phyloP scores from a whole-genome alignment of 1,140 invertebrate genomes.

The Elymnias hypermnestra region DNA sequence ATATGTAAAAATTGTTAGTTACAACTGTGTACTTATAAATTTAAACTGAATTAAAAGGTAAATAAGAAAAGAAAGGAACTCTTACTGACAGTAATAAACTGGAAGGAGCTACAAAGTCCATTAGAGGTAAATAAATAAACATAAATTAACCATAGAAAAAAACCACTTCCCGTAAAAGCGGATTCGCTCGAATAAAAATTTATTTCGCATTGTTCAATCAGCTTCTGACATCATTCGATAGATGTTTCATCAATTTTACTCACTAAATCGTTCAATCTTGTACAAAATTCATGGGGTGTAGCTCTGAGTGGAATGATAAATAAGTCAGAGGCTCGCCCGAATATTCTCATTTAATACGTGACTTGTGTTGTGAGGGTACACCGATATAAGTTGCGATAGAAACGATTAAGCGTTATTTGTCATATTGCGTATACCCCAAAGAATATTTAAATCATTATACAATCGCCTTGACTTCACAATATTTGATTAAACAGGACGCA shows the following conservation, averaged over 20 bases:
- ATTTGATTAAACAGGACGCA: too few relatives aligned
- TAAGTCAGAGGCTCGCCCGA: conserved; percentile 68
- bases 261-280: conserved; percentile 73
- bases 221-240: conserved; percentile 53
- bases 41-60: too few relatives aligned
- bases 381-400: conserved; percentile 54
- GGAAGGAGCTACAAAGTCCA: background rate
- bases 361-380: conserved; percentile 64
- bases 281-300: conserved; percentile 75
- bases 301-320: conserved; percentile 70
- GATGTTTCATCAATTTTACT: conserved; percentile 70
- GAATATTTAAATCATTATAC: too few relatives aligned
- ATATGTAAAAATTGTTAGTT: too few relatives aligned
- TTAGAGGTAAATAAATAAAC: background rate
- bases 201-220: conserved; percentile 12
- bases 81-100: background rate
- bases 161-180: conserved; percentile 6
- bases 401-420: conserved; percentile 21
- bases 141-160: conserved; percentile 1
- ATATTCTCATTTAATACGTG: conserved; percentile 76
- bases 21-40: too few relatives aligned
- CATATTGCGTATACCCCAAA: too few relatives aligned
- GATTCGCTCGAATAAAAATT: conserved; percentile 2
- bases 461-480: too few relatives aligned
- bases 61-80: background rate